A percentile compares a stretch with the other conserved stretches of the same genome.
Evolutionary conservation across 2,888 invertebrate genomes (phyloP).

Genomic region (Cheilosia vulpina): DNA sequence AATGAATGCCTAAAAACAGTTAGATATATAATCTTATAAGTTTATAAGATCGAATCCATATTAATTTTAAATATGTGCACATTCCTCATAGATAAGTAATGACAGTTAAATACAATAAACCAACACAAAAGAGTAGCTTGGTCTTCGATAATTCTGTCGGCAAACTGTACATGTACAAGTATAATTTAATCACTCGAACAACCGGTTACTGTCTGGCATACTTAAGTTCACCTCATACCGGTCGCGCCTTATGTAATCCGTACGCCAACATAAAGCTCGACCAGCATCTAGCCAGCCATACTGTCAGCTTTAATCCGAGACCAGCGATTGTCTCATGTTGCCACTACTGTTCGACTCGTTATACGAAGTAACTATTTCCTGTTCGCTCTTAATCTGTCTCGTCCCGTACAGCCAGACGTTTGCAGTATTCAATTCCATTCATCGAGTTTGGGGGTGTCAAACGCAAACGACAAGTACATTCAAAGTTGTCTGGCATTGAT

Average conservation of each 20-base stretch:
- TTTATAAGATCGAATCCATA: no score
- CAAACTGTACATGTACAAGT: no score
- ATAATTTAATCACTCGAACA: background rate
- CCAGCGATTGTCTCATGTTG: conserved; percentile 21
- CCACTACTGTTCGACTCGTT: background rate
- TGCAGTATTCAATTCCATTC: conserved; percentile 59
- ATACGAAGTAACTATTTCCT: conserved; percentile 37
- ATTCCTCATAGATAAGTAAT: no score
- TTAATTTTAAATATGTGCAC: no score
- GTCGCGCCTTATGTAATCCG: conserved; percentile 4
- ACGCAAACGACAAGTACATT: conserved; percentile 4
- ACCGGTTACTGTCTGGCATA: conserved; percentile 4
- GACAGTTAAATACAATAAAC: no score
- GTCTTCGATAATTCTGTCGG: no score
- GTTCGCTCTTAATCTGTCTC: conserved; percentile 32
- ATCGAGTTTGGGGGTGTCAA: conserved; percentile 30
- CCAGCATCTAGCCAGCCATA: background rate
- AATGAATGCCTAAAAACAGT: no score
- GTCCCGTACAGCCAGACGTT: conserved; percentile 34
- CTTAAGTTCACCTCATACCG: background rate
- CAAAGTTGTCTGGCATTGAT: conserved; percentile 6
- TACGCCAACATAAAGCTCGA: background rate
- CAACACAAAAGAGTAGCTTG: no score
- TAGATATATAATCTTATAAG: no score
- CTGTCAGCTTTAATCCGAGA: conserved; percentile 14